phyloP scores from a whole-genome alignment of 2,113 vertebrate species.

The Leptosomus discolor region DNA sequence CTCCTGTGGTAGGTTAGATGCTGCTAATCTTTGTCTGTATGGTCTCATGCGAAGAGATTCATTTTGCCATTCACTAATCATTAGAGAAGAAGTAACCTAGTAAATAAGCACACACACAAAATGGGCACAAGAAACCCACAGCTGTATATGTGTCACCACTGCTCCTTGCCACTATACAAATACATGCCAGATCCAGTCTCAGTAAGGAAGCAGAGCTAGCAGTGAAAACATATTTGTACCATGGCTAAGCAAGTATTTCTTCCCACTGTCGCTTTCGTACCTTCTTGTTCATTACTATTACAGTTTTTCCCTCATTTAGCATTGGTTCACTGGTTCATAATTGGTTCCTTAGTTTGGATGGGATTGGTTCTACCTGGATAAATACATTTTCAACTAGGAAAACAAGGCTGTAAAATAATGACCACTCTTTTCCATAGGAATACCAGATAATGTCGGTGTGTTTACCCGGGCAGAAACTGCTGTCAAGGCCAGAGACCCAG shows the following conservation, averaged over 20 bases:
- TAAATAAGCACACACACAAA: not conserved
- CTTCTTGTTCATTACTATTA: not conserved
- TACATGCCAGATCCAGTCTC: not conserved
- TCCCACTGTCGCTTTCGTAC: not conserved
- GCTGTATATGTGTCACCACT: not conserved
- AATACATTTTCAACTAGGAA: not conserved
- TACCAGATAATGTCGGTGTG: not conserved
- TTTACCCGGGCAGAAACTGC: not conserved
- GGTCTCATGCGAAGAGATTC: not conserved
- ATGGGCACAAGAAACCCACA: not conserved
- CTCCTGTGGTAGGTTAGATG: not conserved
- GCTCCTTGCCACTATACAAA: not conserved
- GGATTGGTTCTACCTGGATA: not conserved
- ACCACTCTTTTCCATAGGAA: not conserved
- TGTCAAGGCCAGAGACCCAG: not conserved
- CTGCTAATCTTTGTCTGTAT: not conserved
- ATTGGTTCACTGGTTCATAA: not conserved
- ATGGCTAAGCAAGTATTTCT: not conserved
- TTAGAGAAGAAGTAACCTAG: not conserved
- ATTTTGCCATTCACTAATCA: not conserved
- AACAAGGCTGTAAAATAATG: not conserved
- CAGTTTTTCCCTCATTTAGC: not conserved
- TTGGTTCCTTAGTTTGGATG: not conserved
- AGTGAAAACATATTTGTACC: not conserved
- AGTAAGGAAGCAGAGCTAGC: not conserved